phyloP scores from a whole-genome alignment of 2,797 vertebrate species.

The Phataginus tetradactyla region DNA sequence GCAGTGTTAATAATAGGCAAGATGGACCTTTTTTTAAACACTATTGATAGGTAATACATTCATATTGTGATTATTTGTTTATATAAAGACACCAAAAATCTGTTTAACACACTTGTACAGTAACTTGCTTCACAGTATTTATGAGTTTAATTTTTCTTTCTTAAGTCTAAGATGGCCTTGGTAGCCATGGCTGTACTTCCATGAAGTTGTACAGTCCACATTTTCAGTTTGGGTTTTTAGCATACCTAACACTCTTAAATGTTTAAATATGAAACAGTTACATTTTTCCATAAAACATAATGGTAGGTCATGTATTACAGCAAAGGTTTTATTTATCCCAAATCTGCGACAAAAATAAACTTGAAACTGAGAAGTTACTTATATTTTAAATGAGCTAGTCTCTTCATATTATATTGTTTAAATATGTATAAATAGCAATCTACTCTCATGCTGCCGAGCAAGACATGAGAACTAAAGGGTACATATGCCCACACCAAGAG shows the following conservation, averaged over 20 bases:
- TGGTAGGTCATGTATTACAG: not conserved
- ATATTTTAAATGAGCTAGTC: not conserved
- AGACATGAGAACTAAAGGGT: not conserved
- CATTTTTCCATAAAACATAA: not conserved
- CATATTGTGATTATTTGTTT: not conserved
- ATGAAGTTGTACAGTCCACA: not conserved
- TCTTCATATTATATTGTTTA: not conserved
- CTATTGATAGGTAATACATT: not conserved
- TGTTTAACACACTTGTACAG: not conserved
- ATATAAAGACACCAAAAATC: not conserved
- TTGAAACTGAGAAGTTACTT: not conserved
- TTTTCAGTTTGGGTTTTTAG: not conserved
- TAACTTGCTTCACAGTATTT: not conserved
- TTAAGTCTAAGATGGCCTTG: not conserved
- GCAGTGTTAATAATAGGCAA: not conserved
- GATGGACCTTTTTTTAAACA: not conserved
- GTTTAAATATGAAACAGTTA: conserved; percentile 14
- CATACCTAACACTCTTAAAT: not conserved
- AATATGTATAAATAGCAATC: not conserved
- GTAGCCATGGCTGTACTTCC: not conserved
- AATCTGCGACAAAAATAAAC: not conserved
- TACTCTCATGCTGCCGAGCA: not conserved
- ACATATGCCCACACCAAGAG: not conserved
- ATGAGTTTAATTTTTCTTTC: not conserved
- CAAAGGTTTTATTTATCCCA: not conserved